These are phyloP conservation scores for Bombycilla garrulus DNA, from an alignment of 2,113 vertebrate species.

Conservation along the genomic window DNA sequence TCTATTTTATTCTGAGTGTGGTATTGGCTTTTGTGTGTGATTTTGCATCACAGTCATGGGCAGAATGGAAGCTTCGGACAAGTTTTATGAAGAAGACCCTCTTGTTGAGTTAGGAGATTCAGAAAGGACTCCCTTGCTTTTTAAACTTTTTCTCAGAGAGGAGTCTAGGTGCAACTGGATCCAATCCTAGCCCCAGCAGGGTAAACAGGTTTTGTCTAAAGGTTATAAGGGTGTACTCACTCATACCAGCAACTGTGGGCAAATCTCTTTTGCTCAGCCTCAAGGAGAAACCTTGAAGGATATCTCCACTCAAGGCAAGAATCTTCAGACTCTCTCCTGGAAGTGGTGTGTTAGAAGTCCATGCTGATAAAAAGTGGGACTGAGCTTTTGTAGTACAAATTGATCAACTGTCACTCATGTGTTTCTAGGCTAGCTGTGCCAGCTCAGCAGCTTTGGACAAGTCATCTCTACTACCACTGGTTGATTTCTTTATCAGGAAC, in stretches of 20 bases:
- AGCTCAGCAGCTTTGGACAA: not conserved
- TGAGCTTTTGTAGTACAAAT: not conserved
- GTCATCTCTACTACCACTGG: not conserved
- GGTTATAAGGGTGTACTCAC: not conserved
- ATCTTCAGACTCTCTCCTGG: not conserved
- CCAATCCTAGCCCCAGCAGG: not conserved
- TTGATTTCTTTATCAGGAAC: not conserved
- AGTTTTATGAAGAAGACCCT: not conserved
- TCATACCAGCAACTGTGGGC: not conserved
- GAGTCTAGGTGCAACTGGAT: not conserved
- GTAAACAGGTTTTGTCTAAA: not conserved
- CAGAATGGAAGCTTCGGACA: fast-evolving
- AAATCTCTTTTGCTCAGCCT: not conserved
- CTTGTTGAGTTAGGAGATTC: not conserved
- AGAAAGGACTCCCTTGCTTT: not conserved
- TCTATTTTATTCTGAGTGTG: not conserved
- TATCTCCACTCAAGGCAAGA: not conserved
- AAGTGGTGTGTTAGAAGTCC: not conserved
- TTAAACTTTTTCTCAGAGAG: not conserved
- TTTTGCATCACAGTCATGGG: not conserved
- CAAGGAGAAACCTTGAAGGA: not conserved
- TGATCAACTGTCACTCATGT: not conserved
- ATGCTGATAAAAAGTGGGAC: not conserved
- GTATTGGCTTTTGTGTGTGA: not conserved
- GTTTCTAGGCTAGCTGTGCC: not conserved